Evolutionary conservation across 2,113 vertebrate genomes (phyloP), one percentile per base, ranked within the genome.

Genomic region (Synodontis membranacea): DNA sequence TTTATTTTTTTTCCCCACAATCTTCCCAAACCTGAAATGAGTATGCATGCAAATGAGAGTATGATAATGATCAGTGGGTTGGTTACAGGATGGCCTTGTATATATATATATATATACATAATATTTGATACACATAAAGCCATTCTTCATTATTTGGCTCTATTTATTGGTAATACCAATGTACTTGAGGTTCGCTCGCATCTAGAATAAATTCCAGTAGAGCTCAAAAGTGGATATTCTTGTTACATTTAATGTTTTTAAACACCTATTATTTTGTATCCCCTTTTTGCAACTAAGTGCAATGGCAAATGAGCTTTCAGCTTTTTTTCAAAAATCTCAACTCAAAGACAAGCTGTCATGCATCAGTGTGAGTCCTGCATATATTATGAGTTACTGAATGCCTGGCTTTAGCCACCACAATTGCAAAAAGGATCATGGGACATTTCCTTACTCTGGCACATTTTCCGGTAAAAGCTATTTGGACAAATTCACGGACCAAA

Each of bases 391-490:
- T 37, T 52, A 23, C 48, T 21, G 48, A 79, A 79, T 54, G 54
- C 48, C 75, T 79, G 76, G 50, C 76, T 74, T 79, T 60, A 48
- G 37, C 17, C 46, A 86, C 42, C 54, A 50, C 44, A 76, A 46
- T 66, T 66, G 34, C 80, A 37, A 82, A 82, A 70, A 37, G 17
- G 56, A 60, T 50, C 48, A 74, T 31, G 56, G 6, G 79, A 72
- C 86, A 86, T 82, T 75, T 37, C 48, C 6, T 50, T 83, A 75
- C 82, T 74, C 15, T 6, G 39, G 64, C 54, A 28, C n/a, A 50
- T 84, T 79, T 54, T 79, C 76, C 54, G 48, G 58, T 66, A 42
- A 84, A 68, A 84, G 37, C 68, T 54, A 25, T 86, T 72, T 79
- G 42, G 79, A 58, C 8, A 79, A 14, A 84, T 82, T 79, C 42